Conservation (phyloP, 2,113 vertebrate genomes). For the Mesocricetus auratus region DNA sequence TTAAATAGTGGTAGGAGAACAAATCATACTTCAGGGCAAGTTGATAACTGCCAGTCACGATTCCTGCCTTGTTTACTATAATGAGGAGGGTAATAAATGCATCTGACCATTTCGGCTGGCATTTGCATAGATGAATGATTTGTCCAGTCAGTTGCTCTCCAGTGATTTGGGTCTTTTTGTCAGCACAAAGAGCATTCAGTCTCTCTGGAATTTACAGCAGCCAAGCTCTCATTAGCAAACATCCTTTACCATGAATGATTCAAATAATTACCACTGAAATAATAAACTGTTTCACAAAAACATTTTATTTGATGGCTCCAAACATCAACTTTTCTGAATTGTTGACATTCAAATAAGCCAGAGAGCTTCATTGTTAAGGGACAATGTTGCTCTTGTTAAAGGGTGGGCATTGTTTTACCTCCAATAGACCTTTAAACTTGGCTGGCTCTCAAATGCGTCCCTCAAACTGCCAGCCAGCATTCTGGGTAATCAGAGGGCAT, state of each 20-base stretch:
- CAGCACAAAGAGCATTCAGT: constrained; percentile 94
- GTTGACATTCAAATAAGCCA: constrained; percentile 94
- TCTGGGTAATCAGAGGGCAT: constrained; percentile 89
- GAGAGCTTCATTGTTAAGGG: constrained; percentile 90
- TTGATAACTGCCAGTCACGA: constrained; percentile 95
- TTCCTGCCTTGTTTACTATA: constrained; percentile 92
- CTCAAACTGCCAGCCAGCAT: constrained; percentile 87
- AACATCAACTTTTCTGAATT: constrained; percentile 94
- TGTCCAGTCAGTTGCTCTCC: constrained; percentile 93
- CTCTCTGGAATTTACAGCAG: constrained; percentile 92
- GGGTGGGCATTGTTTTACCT: constrained; percentile 91
- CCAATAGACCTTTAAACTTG: constrained; percentile 91
- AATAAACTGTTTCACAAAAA: constrained; percentile 94
- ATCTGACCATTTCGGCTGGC: constrained; percentile 94
- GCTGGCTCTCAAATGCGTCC: constrained; percentile 88
- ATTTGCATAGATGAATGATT: constrained; percentile 98
- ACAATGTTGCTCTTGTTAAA: constrained; percentile 90
- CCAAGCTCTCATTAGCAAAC: constrained; percentile 95
- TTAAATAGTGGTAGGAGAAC: constrained; percentile 92
- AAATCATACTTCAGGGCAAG: constrained; percentile 92
- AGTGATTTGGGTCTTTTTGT: constrained; percentile 94
- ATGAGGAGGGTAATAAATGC: constrained; percentile 95
- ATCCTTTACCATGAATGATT: constrained; percentile 94
- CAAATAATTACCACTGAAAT: constrained; percentile 96
- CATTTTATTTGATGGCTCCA: constrained; percentile 93